These are phyloP conservation scores for Masticophis lateralis DNA, from an alignment of 2,797 vertebrate genomes.

Conservation along the genomic window DNA sequence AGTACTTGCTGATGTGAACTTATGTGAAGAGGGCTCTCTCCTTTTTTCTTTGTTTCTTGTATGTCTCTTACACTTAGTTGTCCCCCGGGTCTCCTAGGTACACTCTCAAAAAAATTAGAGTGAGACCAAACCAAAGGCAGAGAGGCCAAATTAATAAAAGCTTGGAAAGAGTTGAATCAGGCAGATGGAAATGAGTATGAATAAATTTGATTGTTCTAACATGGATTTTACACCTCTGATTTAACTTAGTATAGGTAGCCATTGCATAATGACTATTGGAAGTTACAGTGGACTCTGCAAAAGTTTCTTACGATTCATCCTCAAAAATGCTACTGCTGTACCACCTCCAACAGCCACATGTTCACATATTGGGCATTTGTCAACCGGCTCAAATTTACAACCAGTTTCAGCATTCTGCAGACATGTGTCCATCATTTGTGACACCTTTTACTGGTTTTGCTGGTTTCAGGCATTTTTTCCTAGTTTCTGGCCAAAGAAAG, in stretches of 20 bases:
- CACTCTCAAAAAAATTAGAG: background rate
- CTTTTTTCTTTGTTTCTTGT: background rate
- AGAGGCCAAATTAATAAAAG: constrained; percentile 1
- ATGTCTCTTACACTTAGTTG: background rate
- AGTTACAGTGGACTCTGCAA: background rate
- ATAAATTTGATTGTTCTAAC: background rate
- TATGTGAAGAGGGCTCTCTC: background rate
- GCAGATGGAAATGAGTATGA: background rate
- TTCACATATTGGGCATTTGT: background rate
- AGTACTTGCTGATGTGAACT: background rate
- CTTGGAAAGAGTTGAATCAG: background rate
- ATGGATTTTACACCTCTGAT: background rate
- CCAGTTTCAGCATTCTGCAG: background rate
- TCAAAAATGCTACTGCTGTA: background rate
- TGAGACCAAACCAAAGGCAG: background rate
- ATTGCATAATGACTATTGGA: background rate
- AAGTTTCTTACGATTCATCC: background rate
- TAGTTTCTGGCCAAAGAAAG: background rate
- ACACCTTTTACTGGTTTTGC: background rate
- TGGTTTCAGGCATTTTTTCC: background rate
- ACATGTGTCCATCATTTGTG: background rate
- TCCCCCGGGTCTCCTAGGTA: background rate
- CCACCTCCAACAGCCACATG: background rate
- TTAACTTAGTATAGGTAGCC: background rate
- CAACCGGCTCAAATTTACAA: background rate